These are phyloP conservation scores for Meandrina meandrites DNA, from an alignment of 92 coral and sea anemone genomes.

Conservation along the genomic window DNA sequence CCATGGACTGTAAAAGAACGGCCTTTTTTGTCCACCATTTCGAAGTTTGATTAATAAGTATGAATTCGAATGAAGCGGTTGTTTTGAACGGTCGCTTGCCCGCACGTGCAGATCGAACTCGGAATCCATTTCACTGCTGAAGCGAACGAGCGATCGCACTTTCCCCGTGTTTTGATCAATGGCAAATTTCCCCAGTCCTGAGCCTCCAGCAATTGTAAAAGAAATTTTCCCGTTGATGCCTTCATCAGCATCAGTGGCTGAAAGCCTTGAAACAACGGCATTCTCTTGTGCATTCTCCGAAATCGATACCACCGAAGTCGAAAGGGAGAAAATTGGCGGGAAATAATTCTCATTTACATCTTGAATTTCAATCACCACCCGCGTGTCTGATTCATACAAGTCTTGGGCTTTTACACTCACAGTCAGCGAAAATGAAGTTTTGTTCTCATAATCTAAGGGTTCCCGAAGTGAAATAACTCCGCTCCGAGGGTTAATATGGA, in stretches of 20 bases:
- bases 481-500: conserved; percentile 80
- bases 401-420: conserved; percentile 57
- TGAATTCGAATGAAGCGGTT: conserved; percentile 67
- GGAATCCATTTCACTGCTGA: conserved; percentile 53
- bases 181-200: conserved; percentile 76
- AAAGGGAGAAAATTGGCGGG: conserved; percentile 70
- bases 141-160: conserved; percentile 62
- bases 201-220: conserved; percentile 75
- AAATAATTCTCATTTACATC: conserved; percentile 83
- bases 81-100: conserved; percentile 78
- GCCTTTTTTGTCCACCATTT: conserved; percentile 61
- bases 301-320: conserved; percentile 50
- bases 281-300: conserved; percentile 50
- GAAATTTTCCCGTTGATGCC: conserved; percentile 67
- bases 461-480: conserved; percentile 76
- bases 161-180: conserved; percentile 67
- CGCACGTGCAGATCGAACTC: conserved; percentile 78
- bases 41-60: conserved; percentile 61
- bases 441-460: conserved; percentile 69
- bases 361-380: conserved; percentile 64
- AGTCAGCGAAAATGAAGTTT: conserved; percentile 44
- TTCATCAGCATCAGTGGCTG: conserved; percentile 74
- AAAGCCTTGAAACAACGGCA: conserved; percentile 50
- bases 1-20: conserved; percentile 62
- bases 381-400: conserved; percentile 46